These are phyloP conservation scores for Leptonema lineaticorne DNA, from an alignment of 1,140 invertebrate species.

Conservation along the genomic window DNA sequence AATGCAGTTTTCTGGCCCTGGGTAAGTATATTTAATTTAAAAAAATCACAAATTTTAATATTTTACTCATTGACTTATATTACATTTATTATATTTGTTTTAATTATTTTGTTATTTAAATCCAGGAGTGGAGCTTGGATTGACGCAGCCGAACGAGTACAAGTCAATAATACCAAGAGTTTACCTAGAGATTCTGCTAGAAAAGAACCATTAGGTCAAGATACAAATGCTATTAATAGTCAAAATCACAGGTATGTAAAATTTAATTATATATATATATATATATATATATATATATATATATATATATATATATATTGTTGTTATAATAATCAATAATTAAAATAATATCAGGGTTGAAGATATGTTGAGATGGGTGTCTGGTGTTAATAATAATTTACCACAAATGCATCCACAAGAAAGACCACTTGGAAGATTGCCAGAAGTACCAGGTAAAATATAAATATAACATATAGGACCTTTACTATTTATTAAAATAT, in stretches of 20 bases:
- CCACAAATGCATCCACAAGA: conserved; percentile 52
- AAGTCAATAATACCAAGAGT: conserved; percentile 64
- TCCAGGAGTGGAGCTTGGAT: conserved; percentile 66
- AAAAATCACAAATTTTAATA: not conserved
- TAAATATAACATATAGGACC: too few relatives aligned
- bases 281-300: too few relatives aligned
- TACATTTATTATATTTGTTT: conserved; percentile 3
- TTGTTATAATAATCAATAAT: too few relatives aligned
- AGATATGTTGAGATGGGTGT: conserved; percentile 56
- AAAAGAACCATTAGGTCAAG: conserved; percentile 81
- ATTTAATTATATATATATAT: too few relatives aligned
- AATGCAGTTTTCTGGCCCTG: conserved; percentile 77
- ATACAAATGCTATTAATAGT: conserved; percentile 47
- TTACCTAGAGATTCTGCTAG: conserved; percentile 73
- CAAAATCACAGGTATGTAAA: conserved; percentile 49
- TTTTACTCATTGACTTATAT: not conserved
- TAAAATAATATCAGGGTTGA: conserved; percentile 49
- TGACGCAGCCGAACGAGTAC: conserved; percentile 75
- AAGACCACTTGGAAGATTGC: conserved; percentile 53
- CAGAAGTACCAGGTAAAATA: conserved; percentile 45
- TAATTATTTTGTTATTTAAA: not conserved
- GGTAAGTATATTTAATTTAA: conserved; percentile 50
- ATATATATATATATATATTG: too few relatives aligned
- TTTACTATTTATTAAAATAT: not conserved
- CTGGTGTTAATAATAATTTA: conserved; percentile 52